Evolutionary conservation across 2,113 vertebrate species (phyloP).

Genomic region (Arizona elegans): DNA sequence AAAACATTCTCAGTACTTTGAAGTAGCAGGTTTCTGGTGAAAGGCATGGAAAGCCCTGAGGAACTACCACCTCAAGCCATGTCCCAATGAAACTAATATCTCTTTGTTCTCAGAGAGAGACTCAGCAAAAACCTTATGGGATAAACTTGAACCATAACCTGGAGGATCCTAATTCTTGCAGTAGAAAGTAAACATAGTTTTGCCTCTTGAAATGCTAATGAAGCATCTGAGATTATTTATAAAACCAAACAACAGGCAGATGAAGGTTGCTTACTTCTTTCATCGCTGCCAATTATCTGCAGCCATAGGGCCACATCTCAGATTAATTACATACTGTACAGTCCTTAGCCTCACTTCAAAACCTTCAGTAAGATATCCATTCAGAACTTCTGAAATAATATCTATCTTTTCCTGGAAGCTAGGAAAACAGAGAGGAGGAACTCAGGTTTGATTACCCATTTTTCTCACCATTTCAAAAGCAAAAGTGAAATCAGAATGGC

Average conservation of each 20-base stretch:
- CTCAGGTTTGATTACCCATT: not conserved
- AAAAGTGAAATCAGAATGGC: not conserved
- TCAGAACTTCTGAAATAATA: not conserved
- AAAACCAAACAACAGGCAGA: not conserved
- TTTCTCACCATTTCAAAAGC: not conserved
- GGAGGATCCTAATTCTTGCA: not conserved
- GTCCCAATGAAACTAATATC: not conserved
- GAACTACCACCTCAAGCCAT: not conserved
- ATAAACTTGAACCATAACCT: not conserved
- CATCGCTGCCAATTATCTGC: not conserved
- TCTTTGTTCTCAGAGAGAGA: not conserved
- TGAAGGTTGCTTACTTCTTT: not conserved
- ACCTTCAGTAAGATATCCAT: not conserved
- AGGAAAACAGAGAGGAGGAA: not conserved
- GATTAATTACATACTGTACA: not conserved
- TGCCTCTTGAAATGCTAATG: not conserved
- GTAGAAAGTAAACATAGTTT: not conserved
- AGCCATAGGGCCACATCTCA: not conserved
- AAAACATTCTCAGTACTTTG: not conserved
- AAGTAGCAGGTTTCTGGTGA: not conserved
- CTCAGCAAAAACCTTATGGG: not conserved
- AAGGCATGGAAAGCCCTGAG: not conserved
- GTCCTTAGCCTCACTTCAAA: not conserved
- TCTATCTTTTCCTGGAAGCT: not conserved
- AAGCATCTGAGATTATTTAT: not conserved